Evolutionary conservation across 2,888 invertebrate species (phyloP).

Genomic region (Tipula vernalis): DNA sequence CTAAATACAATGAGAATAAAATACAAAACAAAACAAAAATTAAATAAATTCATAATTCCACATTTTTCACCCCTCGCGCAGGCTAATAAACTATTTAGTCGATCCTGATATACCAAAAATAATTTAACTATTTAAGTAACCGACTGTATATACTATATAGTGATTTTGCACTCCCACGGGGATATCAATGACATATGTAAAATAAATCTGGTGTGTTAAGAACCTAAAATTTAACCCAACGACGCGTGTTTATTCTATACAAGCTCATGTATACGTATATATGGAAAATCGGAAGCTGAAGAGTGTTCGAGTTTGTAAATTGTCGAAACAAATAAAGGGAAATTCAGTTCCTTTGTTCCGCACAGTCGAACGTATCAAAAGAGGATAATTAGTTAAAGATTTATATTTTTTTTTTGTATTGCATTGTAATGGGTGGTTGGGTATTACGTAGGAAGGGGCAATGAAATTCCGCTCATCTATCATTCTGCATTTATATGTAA

Average conservation of each 20-base stretch:
- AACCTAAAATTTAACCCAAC: background rate
- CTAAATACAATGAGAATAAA: background rate
- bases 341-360: background rate
- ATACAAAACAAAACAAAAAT: background rate
- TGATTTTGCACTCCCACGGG: conserved; percentile 32
- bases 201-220: conserved; percentile 18
- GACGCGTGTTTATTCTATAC: background rate
- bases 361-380: background rate
- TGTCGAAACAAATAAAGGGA: conserved; percentile 6
- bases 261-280: background rate
- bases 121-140: background rate
- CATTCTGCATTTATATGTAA: background rate
- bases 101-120: background rate
- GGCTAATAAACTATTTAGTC: background rate
- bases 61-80: background rate
- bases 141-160: background rate
- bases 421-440: background rate
- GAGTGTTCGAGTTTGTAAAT: background rate
- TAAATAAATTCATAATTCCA: background rate
- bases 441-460: background rate
- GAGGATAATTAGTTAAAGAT: conserved; percentile 10
- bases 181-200: conserved; percentile 38
- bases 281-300: background rate
- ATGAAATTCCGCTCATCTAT: background rate
- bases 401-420: background rate